Evolutionary conservation across 2,113 vertebrate genomes (phyloP), one percentile per base, ranked within the genome.

Genomic region (Leptobrachium leishanense): DNA sequence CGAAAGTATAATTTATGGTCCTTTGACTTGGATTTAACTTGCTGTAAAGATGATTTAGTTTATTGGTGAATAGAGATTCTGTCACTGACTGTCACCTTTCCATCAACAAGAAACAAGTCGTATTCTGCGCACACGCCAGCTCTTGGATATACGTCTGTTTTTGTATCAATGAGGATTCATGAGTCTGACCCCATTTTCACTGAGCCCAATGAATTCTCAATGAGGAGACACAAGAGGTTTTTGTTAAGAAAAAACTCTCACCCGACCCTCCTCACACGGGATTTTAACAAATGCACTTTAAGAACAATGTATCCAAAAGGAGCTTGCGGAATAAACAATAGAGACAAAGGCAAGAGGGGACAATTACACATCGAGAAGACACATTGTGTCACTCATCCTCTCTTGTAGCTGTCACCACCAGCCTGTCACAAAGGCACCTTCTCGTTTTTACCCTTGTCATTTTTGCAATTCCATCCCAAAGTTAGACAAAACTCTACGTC

Each of bases 401-500:
- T 44, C 63, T 74, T 63, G 40, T 12, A 50, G 64, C 78, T 81
- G 72, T 81, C 78, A 81, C 64, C 40, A 55, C n/a, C 3, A 43
- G 1, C 40, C 46, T 8, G 12, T 74, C 77, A 80, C 44, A 74
- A 64, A 8, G 71, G 7, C 71, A 50, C 31, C 15, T 12, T 20
- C 20, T 15, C 10, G 12, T 43, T 1, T 20, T 50, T 20, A n/a
- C 13, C 31, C n/a, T 20, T n/a, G n/a, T 74, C 64, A 68, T 81
- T 68, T 81, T 68, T 63, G 50, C 15, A 68, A 81, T 81, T 81
- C 71, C 64, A 59, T 74, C 72, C 53, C n/a, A 6, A n/a, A 81
- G 11, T 8, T n/a, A 74, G 68, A 74, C 78, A 81, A 81, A 74
- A 67, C 53, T 41, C 41, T 65, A 31, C 50, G 41, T 79, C 70